Base-by-base conservation (phyloP, 2,888 invertebrate genomes). In the Ormyrus rosae region DNA sequence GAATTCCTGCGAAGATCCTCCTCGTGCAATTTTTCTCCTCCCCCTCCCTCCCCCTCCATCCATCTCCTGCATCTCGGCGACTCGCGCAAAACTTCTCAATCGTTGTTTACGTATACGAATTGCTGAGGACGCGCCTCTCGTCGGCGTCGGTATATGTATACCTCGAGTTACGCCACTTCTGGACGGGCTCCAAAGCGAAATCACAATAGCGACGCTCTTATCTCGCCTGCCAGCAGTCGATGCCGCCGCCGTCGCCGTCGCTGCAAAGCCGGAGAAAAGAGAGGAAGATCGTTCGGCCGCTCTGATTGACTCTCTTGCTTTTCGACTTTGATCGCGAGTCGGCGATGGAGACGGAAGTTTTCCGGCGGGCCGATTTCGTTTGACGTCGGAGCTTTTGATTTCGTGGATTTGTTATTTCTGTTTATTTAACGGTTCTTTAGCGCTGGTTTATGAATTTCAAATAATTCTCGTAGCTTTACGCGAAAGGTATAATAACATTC, bases 131-230 rank as follows among this genome's bases (percentile, higher is more conserved):
- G 50, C 9, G 56, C 4, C 50, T 71, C 48, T 56, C 46, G n/a
- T 19, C 65, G 53, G 8, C 8, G 11, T 13, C 51, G 5, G 11
- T 48, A 6, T 70, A 7, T 55, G 34, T 56, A 19, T 19, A 6
- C 13, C 71, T 19, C 46, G n/a, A 8, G 48, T 56, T 65, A 19
- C n/a, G 67, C 13, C 45, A 75, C 60, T 60, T 75, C 60, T 75
- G 67, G 68, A 68, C 53, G 11, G 19, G 68, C 19, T 75, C 75
- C 75, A 68, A 65, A 46, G 45, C 45, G 51, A 61, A 68, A 68
- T 68, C 67, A 53, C 53, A 61, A 75, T 75, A 75, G 58, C 13
- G 6, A 9, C 51, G 68, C n/a, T 58, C 67, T 75, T 75, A 75
- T 75, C 65, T 50, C 53, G 50, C 7, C 48, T 1, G 9, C 11